Conservation (phyloP, 1,140 invertebrate species). For the Papilio helenus region DNA sequence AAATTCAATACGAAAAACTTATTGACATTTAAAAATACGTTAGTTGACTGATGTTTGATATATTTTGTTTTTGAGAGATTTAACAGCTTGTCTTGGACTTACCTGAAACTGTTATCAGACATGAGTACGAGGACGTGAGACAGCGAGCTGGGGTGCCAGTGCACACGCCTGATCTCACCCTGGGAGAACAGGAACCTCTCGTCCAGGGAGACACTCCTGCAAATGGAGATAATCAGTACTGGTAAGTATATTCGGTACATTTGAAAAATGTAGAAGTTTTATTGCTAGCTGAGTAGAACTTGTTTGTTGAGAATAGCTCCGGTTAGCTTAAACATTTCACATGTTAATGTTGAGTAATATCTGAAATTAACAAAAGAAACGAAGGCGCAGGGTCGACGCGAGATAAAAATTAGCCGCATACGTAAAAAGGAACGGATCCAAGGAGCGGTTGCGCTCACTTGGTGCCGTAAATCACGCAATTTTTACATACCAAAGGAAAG, state of each 20-base stretch:
- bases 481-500: constrained; percentile 61
- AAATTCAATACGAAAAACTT: constrained; percentile 43
- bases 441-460: constrained; percentile 46
- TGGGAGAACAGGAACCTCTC: constrained; percentile 84
- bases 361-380: constrained; percentile 41
- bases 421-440: constrained; percentile 50
- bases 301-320: too few species aligned
- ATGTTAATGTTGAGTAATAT: constrained; percentile 18
- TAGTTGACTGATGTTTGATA: too few species aligned
- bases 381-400: constrained; percentile 43
- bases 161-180: constrained; percentile 86
- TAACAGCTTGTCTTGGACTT: constrained; percentile 46
- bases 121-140: constrained; percentile 91
- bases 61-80: not conserved
- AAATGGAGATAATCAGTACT: constrained; percentile 42
- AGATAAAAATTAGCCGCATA: constrained; percentile 46
- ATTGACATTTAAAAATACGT: not conserved
- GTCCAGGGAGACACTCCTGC: constrained; percentile 83
- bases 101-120: constrained; percentile 92
- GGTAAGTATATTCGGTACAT: not conserved
- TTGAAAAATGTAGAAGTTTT: too few species aligned
- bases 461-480: constrained; percentile 59
- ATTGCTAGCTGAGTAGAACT: too few species aligned
- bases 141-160: constrained; percentile 92
- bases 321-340: not conserved